These are phyloP conservation scores for Cavia aperea DNA, from an alignment of 2,113 vertebrate species.

Conservation along the genomic window DNA sequence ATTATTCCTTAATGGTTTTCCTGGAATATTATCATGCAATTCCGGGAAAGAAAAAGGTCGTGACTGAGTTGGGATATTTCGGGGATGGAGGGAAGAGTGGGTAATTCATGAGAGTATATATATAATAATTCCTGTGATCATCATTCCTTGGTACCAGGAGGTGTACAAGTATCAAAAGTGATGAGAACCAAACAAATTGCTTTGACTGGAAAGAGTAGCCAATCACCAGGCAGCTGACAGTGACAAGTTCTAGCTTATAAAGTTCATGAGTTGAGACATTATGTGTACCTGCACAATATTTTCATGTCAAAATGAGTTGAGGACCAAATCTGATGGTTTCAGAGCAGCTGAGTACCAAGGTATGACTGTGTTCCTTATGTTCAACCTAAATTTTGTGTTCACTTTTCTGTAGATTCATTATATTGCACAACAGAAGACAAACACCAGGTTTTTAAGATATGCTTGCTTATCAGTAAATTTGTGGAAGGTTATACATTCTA, in stretches of 20 bases:
- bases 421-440: slow-evolving; percentile 18
- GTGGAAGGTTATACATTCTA: background rate
- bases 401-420: slow-evolving; percentile 18
- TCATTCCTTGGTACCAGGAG: background rate
- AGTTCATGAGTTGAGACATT: background rate
- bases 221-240: too few relatives aligned
- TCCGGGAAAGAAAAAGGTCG: background rate
- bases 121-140: too few relatives aligned
- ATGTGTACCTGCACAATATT: background rate
- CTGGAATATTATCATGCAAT: background rate
- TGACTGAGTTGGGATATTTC: background rate
- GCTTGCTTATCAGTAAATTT: background rate
- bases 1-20: background rate
- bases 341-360: background rate
- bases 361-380: background rate
- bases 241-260: background rate
- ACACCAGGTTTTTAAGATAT: background rate
- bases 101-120: background rate
- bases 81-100: too few relatives aligned
- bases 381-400: background rate
- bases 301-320: background rate
- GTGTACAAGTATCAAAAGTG: background rate
- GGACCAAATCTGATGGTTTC: background rate
- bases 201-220: background rate
- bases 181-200: background rate